Evolutionary conservation across 2,113 vertebrate genomes (phyloP).

Genomic region (Picathartes gymnocephalus): DNA sequence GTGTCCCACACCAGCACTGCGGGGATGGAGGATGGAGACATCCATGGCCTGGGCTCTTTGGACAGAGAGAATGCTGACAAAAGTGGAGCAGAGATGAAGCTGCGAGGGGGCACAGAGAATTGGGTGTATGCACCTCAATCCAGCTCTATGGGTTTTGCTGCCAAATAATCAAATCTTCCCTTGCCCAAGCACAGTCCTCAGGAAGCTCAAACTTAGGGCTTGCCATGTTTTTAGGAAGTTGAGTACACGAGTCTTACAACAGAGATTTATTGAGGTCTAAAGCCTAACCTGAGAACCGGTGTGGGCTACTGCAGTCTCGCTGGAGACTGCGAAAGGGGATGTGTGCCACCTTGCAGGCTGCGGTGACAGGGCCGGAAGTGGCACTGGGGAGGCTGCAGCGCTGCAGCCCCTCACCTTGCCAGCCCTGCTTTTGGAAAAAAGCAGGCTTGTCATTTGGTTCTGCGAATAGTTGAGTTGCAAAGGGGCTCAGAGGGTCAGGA

Average conservation of each 20-base stretch:
- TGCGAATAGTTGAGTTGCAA: not conserved
- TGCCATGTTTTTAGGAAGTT: not conserved
- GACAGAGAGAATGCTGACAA: conserved; percentile 21
- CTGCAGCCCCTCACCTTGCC: not conserved
- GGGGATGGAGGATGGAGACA: not conserved
- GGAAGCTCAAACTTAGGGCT: not conserved
- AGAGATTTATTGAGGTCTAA: conserved; percentile 38
- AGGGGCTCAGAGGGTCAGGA: not conserved
- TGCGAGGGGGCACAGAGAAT: not conserved
- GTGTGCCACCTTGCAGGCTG: not conserved
- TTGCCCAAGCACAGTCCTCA: not conserved
- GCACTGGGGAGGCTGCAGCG: not conserved
- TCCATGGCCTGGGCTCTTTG: not conserved
- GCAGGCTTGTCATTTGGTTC: not conserved
- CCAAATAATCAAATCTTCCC: conserved; percentile 1
- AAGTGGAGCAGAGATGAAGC: conserved; percentile 23
- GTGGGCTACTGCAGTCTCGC: not conserved
- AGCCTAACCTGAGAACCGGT: not conserved
- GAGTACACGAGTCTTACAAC: conserved; percentile 37
- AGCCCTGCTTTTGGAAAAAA: not conserved
- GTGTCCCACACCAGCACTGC: not conserved
- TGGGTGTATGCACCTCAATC: not conserved
- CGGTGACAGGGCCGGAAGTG: not conserved
- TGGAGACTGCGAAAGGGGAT: not conserved
- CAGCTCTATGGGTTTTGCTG: not conserved